Base-by-base conservation (phyloP, 2,113 vertebrate genomes). In the Leucoraja erinaceus region DNA sequence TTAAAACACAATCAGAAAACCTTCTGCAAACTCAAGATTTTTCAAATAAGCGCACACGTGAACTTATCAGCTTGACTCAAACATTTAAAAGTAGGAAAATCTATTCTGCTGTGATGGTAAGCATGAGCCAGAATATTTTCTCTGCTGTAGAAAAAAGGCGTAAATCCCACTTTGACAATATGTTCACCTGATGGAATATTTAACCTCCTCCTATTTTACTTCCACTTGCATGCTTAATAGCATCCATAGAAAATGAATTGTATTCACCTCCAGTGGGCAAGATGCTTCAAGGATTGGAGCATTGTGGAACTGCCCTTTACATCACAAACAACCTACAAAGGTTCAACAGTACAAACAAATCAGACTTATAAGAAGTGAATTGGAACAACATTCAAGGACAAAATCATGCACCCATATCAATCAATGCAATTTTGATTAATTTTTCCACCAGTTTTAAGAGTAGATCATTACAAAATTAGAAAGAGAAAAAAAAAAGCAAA, bases 321-420 rank as follows among this genome's bases (percentile, higher is more conserved):
- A 91, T 74, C 38, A 74, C 31, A 54, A 91, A 91, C 90, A 91
- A 63, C 33, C 33, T 47, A 9, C 38, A 91, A 91, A 16, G 18
- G 88, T 22, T 90, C 31, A 90, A 90, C 6, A 70, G 7, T 90
- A 18, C 88, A 68, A 70, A 90, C 88, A 90, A 90, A 70, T 90
- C 6, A 70, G 18, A 12, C 7, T 70, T 90, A 38, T 63, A 90
- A 54, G 47, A 47, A 14, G 38, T 28, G 31, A 38, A 91, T 54
- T 38, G 70, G 10, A 91, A 28, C 16, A 47, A 63, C 61, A 88
- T 12, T n/a, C 3, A 61, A 47, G 38, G 38, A 47, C 38, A 47
- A 38, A 47, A 70, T 20, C 20, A 74, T 5, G 12, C 12, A 1
- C 25, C 8, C 22, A 25, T 54, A 91, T 1, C 38, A 7, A 47